phyloP scores from a whole-genome alignment of 2,888 invertebrate species.

The Epistrophe grossulariae region DNA sequence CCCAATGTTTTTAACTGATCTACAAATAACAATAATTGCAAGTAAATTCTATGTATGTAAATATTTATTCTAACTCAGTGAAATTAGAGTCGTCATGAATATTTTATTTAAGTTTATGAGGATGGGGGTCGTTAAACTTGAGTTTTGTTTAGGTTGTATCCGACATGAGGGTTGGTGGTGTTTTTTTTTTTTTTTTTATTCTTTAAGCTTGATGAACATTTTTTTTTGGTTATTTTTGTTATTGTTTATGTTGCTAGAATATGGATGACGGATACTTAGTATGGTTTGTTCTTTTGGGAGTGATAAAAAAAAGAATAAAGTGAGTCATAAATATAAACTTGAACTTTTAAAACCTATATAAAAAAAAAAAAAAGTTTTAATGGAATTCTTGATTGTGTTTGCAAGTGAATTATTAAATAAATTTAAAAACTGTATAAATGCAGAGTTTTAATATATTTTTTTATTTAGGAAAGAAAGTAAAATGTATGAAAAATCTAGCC shows the following conservation, averaged over 20 bases:
- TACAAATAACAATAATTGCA: constrained; percentile 40
- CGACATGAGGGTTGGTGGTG: neutral
- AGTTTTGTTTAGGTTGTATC: constrained; percentile 36
- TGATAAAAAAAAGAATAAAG: constrained; percentile 20
- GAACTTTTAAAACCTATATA: neutral
- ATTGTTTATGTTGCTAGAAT: neutral
- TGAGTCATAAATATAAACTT: neutral
- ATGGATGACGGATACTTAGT: neutral
- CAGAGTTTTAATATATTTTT: neutral
- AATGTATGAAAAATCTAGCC: no score
- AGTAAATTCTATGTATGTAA: constrained; percentile 39
- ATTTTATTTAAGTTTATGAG: constrained; percentile 16
- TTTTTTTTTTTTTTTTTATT: neutral
- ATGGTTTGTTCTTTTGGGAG: constrained; percentile 17
- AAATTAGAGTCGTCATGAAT: constrained; percentile 39
- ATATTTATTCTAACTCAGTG: constrained; percentile 39
- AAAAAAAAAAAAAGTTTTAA: neutral
- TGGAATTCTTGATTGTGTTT: neutral
- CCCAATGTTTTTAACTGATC: constrained; percentile 12
- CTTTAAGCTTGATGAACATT: neutral
- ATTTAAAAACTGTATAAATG: neutral
- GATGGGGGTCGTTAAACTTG: constrained; percentile 31
- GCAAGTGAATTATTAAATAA: neutral
- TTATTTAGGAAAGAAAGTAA: no score
- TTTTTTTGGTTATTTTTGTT: neutral